Percentiles rank a stretch among this genome's conserved stretches.
Conservation (phyloP, 2,113 vertebrate species). For the Poeciliopsis prolifica region DNA sequence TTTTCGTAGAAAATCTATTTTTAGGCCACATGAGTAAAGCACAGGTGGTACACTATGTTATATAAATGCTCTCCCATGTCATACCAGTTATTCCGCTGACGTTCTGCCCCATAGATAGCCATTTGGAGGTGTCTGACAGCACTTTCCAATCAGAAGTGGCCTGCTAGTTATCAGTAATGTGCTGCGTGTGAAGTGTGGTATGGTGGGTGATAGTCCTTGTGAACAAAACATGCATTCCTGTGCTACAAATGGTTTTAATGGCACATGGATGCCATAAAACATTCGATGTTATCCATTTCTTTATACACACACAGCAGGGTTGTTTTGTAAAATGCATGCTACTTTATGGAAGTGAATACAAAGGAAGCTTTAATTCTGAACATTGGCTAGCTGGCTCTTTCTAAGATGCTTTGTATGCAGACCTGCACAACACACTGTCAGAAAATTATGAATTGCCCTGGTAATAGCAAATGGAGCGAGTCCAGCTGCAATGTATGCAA, state of each 20-base stretch:
- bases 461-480: constrained; percentile 9
- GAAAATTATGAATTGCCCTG: constrained; percentile 4
- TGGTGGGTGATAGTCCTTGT: constrained; percentile 38
- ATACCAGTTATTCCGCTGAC: constrained; percentile 32
- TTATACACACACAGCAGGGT: background rate
- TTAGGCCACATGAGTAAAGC: constrained; percentile 51
- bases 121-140: constrained; percentile 12
- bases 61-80: constrained; percentile 38
- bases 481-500: constrained; percentile 13
- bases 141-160: constrained; percentile 18
- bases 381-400: background rate
- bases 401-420: background rate
- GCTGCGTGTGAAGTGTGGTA: constrained; percentile 29
- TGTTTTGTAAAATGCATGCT: background rate
- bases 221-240: constrained; percentile 13
- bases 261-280: too few relatives aligned
- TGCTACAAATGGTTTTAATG: background rate
- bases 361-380: background rate
- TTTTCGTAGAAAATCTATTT: constrained; percentile 52
- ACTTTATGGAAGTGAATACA: background rate
- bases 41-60: constrained; percentile 64
- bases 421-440: background rate
- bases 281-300: background rate
- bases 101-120: constrained; percentile 48
- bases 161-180: constrained; percentile 41